Conservation (phyloP, 1,140 invertebrate species). For the Paracyclopina nana region DNA sequence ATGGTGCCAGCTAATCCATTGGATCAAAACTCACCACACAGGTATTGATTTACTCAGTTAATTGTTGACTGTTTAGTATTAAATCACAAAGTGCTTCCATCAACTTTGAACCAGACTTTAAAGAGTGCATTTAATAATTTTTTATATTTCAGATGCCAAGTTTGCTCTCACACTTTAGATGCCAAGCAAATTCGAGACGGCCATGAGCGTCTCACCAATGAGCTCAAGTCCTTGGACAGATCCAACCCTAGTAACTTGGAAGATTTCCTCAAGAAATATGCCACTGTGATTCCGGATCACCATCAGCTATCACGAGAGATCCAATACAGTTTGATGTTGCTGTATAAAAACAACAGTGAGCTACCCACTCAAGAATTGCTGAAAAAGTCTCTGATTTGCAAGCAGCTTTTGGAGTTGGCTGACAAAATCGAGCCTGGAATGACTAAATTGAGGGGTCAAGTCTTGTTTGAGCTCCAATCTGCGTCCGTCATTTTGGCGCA, state of each 20-base stretch:
- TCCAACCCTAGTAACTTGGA: not conserved
- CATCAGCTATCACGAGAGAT: slow-evolving; percentile 2
- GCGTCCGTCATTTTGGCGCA: slow-evolving; percentile 8
- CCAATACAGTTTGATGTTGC: not conserved
- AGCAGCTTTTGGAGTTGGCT: slow-evolving; percentile 6
- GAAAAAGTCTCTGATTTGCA: slow-evolving; percentile 9
- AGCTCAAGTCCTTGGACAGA: slow-evolving; percentile 6
- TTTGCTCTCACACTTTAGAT: not conserved
- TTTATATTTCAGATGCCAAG: slow-evolving; percentile 1
- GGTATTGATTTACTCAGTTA: no score
- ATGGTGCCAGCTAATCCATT: slow-evolving; percentile 3
- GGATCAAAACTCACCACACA: not conserved
- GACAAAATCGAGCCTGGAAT: slow-evolving; percentile 9
- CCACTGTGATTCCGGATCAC: not conserved
- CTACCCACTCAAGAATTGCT: not conserved
- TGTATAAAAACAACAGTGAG: not conserved
- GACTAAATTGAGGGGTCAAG: slow-evolving; percentile 11
- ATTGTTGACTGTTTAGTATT: no score
- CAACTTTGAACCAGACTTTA: not conserved
- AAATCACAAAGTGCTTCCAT: no score
- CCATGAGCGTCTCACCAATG: not conserved
- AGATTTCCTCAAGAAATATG: not conserved
- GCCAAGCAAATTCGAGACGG: not conserved
- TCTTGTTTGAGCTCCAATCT: slow-evolving; percentile 12
- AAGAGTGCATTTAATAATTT: not conserved